These are phyloP conservation scores for Lycophotia porphyrea DNA, from an alignment of 2,888 invertebrate species.

Conservation along the genomic window DNA sequence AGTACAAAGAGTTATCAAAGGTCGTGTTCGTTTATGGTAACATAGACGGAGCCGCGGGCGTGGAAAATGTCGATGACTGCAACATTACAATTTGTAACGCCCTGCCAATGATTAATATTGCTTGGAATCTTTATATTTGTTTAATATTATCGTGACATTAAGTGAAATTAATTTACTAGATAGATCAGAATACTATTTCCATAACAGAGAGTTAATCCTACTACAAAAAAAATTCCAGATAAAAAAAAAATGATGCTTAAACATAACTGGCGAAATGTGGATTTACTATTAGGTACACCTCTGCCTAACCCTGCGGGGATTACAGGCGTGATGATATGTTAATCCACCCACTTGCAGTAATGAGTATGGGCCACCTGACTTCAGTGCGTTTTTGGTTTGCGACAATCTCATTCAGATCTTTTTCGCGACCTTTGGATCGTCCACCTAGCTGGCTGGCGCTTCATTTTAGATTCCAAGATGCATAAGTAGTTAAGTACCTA, in stretches of 20 bases:
- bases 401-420: too few species aligned
- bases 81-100: slow-evolving; percentile 38
- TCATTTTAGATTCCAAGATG: neutral
- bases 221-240: too few species aligned
- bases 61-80: slow-evolving; percentile 46
- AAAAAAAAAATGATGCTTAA: too few species aligned
- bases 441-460: too few species aligned
- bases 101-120: slow-evolving; percentile 27
- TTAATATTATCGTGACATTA: slow-evolving; percentile 3
- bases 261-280: too few species aligned
- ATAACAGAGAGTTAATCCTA: neutral
- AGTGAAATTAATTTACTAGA: slow-evolving; percentile 16
- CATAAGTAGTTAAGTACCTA: neutral
- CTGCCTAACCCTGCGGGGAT: too few species aligned
- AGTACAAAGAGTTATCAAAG: slow-evolving; percentile 11
- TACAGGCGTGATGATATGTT: too few species aligned
- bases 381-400: too few species aligned
- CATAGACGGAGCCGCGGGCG: slow-evolving; percentile 30
- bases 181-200: neutral
- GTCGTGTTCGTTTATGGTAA: slow-evolving; percentile 42
- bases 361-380: too few species aligned
- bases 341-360: too few species aligned
- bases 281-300: too few species aligned
- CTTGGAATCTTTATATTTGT: slow-evolving; percentile 7
- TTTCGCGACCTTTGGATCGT: too few species aligned